Base-by-base conservation (phyloP, 2,888 invertebrate genomes). In the Drosophila fulvimacula region DNA sequence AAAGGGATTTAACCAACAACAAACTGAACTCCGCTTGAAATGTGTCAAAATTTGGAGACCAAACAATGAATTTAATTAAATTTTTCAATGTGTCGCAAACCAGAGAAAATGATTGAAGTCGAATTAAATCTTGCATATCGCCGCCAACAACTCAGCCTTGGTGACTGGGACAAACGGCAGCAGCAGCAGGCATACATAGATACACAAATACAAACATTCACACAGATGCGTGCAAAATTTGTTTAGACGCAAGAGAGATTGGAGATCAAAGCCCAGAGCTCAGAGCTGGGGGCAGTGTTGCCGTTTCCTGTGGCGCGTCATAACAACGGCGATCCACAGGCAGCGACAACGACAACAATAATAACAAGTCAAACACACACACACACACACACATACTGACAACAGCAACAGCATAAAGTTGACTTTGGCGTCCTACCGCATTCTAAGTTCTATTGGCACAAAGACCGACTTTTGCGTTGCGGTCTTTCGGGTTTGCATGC, bases 381-480 rank as follows among this genome's bases (percentile, higher is more conserved):
- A 24, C 44, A 27, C 46, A 15, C 32, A 32, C 32, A 11, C 30
- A 49, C 34, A 30, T 21, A 52, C n/a, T n/a, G 66, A 62, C 44
- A 72, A 59, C 41, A 70, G 57, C 44, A 44, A 61, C 32, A 44
- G 56, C 32, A 52, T 56, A 2, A 55, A 41, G 30, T 34, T 44
- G 15, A 36, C 48, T 34, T 27, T 62, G 51, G 64, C 63, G 81
- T 85, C 86, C 78, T 82, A 86, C 82, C 89, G 82, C 86, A 88
- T 84, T 88, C 81, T 81, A 86, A 88, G 90, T 81, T 89, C 90
- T 88, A 89, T 90, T 89, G 89, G 90, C 89, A 89, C 90, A 89
- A 88, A 89, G 89, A 89, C 90, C 89, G 89, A 89, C 82, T 86
- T 89, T 88, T 81, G 81, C 75, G 59, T 83, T 81, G 77, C 79